phyloP scores from a whole-genome alignment of 1,140 invertebrate species.

The Proales similis region DNA sequence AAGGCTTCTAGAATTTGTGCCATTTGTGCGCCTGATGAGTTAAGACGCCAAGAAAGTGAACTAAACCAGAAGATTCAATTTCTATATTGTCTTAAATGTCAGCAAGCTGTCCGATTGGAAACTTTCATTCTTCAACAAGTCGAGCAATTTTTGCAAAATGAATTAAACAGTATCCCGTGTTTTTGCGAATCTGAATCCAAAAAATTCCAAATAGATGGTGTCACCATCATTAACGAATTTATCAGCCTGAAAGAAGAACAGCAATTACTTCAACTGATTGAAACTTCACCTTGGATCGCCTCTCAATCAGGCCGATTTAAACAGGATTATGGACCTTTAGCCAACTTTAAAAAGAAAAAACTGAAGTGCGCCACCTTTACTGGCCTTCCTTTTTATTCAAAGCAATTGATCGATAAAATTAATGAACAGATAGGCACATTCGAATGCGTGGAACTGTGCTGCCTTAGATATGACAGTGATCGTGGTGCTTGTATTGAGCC shows the following conservation, averaged over 20 bases:
- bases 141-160: slow-evolving; percentile 1
- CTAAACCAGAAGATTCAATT: not conserved
- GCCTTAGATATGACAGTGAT: slow-evolving; percentile 78
- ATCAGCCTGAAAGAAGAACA: slow-evolving; percentile 65
- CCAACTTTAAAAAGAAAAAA: slow-evolving; percentile 92
- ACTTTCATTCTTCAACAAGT: not conserved
- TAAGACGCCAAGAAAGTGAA: not conserved
- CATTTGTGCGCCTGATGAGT: slow-evolving; percentile 57
- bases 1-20: slow-evolving; percentile 23
- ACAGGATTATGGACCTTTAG: slow-evolving; percentile 92
- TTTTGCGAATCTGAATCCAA: slow-evolving; percentile 37
- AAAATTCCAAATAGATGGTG: slow-evolving; percentile 48
- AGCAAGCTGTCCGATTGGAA: not conserved
- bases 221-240: slow-evolving; percentile 61
- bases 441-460: slow-evolving; percentile 87
- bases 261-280: slow-evolving; percentile 63
- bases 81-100: slow-evolving; percentile 15
- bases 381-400: slow-evolving; percentile 76
- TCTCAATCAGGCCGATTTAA: slow-evolving; percentile 73
- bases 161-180: not conserved
- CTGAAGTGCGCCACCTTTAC: slow-evolving; percentile 67
- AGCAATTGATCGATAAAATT: slow-evolving; percentile 75
- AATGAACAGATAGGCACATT: slow-evolving; percentile 65
- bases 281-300: slow-evolving; percentile 72
- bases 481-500: slow-evolving; percentile 89